Evolutionary conservation across 2,888 invertebrate species (phyloP).

Genomic region (Tortrix viridana): DNA sequence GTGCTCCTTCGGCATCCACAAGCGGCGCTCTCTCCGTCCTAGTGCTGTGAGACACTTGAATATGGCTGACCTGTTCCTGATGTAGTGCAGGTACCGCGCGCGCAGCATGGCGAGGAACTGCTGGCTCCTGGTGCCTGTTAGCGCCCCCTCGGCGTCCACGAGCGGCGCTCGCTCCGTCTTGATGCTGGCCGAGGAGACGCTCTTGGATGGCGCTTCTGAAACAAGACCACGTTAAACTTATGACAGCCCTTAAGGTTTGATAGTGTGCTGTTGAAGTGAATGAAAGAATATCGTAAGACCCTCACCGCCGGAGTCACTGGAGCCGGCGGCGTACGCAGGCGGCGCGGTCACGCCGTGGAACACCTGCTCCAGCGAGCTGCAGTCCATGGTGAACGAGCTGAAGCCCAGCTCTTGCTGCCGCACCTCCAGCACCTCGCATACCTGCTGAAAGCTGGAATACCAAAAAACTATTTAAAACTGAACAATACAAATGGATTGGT

Average conservation of each 20-base stretch:
- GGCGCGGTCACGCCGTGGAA: slow-evolving; percentile 81
- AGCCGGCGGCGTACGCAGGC: slow-evolving; percentile 32
- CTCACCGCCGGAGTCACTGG: slow-evolving; percentile 37
- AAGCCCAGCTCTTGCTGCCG: slow-evolving; percentile 70
- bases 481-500: too few relatives aligned
- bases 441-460: slow-evolving; percentile 68
- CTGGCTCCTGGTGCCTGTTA: slow-evolving; percentile 49
- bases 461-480: not conserved
- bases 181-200: slow-evolving; percentile 59
- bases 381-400: slow-evolving; percentile 80
- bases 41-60: too few relatives aligned
- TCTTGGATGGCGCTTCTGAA: slow-evolving; percentile 59
- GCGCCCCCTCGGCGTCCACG: slow-evolving; percentile 54
- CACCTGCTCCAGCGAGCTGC: slow-evolving; percentile 86
- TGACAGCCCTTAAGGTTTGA: too few relatives aligned
- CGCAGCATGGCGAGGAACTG: slow-evolving; percentile 80
- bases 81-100: slow-evolving; percentile 84
- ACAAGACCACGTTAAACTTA: not conserved
- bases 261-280: too few relatives aligned
- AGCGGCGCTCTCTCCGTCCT: slow-evolving; percentile 53
- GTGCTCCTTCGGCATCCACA: slow-evolving; percentile 54
- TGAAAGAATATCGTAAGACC: too few relatives aligned
- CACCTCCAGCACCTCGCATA: slow-evolving; percentile 77
- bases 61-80: slow-evolving; percentile 78
- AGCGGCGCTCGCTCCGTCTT: slow-evolving; percentile 53